phyloP scores from a whole-genome alignment of 2,113 vertebrate genomes.

The Bolborhynchus lineola region DNA sequence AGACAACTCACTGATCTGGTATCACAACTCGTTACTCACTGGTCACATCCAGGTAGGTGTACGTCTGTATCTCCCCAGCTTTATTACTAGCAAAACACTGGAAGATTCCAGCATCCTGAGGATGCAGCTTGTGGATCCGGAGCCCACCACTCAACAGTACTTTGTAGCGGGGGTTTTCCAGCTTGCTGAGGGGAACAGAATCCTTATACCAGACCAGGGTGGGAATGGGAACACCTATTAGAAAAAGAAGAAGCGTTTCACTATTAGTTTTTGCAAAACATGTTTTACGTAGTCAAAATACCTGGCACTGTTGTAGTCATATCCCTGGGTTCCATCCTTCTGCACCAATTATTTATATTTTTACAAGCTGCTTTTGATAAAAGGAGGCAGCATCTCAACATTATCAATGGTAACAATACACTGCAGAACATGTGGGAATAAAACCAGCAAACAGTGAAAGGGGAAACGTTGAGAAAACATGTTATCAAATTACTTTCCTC shows the following conservation, averaged over 20 bases:
- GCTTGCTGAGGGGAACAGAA: conserved; percentile 77
- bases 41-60: conserved; percentile 88
- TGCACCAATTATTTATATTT: not conserved
- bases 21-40: conserved; percentile 77
- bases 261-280: not conserved
- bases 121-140: conserved; percentile 79
- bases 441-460: not conserved
- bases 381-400: not conserved
- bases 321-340: not conserved
- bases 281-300: not conserved
- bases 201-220: conserved; percentile 91
- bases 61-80: conserved; percentile 84
- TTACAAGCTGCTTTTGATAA: not conserved
- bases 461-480: conserved; percentile 17
- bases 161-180: conserved; percentile 87
- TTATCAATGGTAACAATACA: not conserved
- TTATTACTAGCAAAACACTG: conserved; percentile 90
- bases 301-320: not conserved
- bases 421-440: not conserved
- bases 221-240: conserved; percentile 83
- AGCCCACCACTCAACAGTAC: conserved; percentile 77
- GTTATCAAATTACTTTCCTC: conserved; percentile 55
- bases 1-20: accelerated
- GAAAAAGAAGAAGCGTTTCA: accelerated
- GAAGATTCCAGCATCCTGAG: conserved; percentile 90